These are phyloP conservation scores for Alfaro cultratus DNA, from an alignment of 2,797 vertebrate genomes.

Conservation along the genomic window DNA sequence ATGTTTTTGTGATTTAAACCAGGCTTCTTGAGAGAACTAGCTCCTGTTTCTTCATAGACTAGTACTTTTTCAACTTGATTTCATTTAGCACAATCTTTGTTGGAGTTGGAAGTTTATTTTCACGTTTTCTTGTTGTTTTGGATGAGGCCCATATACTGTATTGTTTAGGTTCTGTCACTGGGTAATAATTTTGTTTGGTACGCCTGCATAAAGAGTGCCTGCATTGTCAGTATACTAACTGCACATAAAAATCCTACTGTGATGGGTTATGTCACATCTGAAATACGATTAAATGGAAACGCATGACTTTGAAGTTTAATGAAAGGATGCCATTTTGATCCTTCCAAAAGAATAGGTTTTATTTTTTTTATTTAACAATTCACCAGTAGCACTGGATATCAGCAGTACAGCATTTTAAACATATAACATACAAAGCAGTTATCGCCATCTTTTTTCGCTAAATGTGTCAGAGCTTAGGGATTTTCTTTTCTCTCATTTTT, in stretches of 20 bases:
- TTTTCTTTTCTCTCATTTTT: conserved; percentile 47
- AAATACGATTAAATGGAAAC: background rate
- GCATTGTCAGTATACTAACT: background rate
- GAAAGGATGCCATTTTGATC: background rate
- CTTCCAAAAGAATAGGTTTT: background rate
- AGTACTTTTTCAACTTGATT: background rate
- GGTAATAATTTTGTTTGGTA: background rate
- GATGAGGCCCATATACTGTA: background rate
- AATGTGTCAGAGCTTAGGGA: conserved; percentile 69
- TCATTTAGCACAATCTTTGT: background rate
- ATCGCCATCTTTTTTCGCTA: conserved; percentile 64
- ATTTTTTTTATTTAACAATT: background rate
- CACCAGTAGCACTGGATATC: background rate
- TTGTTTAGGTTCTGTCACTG: background rate
- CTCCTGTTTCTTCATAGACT: background rate
- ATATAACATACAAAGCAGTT: conserved; percentile 43
- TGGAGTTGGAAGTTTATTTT: background rate
- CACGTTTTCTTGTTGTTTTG: background rate
- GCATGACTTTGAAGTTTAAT: background rate
- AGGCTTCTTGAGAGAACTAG: background rate
- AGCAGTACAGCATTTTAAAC: conserved; percentile 34
- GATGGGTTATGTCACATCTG: background rate
- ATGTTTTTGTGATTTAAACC: too few relatives aligned
- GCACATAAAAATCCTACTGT: background rate
- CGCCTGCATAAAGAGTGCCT: background rate